Evolutionary conservation across 2,113 vertebrate genomes (phyloP), one percentile per base, ranked within the genome.

Genomic region (Lepus timidus): DNA sequence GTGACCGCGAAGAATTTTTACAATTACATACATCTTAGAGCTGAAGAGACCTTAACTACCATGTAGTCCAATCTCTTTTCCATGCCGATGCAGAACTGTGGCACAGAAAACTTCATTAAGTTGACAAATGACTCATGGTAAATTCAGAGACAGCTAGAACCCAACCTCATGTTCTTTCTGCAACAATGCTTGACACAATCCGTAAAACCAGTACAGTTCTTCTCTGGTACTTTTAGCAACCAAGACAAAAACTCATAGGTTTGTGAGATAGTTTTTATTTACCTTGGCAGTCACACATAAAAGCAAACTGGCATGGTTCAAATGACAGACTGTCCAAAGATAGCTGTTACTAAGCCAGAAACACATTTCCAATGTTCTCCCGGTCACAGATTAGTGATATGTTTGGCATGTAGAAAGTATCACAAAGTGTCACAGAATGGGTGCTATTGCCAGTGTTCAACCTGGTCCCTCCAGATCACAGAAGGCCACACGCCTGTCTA

Each of bases 241-340:
- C 39, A 74, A 87, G 64, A 82, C 78, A n/a, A 91, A 92, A 95
- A 76, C 11, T 55, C 0, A 68, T 6, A 3, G 14, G 65, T 10
- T 81, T 91, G 85, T 65, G 85, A 78, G 27, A 68, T 5, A 17
- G 4, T 27, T 93, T 94, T 65, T 58, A 9, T 78, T 93, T 49
- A 67, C 51, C 36, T 93, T 73, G 79, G 4, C 70, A 75, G 44
- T 86, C 20, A 80, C 33, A 88, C 9, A 29, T 86, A 94, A 96
- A 87, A 68, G 61, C 51, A 82, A 95, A 93, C 16, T 65, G 90
- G 68, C 44, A 44, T n/a, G 58, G 27, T 61, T 44, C 58, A 82
- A 87, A 95, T 85, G 90, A 92, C 73, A 93, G 19, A 58, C 39
- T 27, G n/a, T 44, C 51, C 33, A 91, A 62, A 44, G 67, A 23